Evolutionary conservation across 2,113 vertebrate species (phyloP).

Genomic region (Arizona elegans): DNA sequence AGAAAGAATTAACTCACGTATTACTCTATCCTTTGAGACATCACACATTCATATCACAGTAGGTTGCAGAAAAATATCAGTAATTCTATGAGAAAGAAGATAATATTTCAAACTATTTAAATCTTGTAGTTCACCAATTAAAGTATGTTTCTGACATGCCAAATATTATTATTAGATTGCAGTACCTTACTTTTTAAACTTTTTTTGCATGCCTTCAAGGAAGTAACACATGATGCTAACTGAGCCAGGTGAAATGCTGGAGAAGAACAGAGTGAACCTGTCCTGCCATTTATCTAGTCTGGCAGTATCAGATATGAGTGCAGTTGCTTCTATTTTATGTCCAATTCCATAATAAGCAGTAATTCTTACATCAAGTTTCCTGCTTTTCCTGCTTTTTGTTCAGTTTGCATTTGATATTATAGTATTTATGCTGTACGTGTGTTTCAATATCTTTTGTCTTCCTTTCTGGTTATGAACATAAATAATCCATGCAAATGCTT

Average conservation of each 20-base stretch:
- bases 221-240: constrained; percentile 61
- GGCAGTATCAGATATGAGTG: constrained; percentile 35
- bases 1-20: neutral
- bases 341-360: neutral
- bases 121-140: neutral
- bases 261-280: constrained; percentile 32
- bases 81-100: constrained; percentile 27
- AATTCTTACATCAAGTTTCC: constrained; percentile 6
- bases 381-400: constrained; percentile 16
- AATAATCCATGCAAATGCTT: constrained; percentile 25
- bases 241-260: constrained; percentile 57
- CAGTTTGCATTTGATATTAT: constrained; percentile 40
- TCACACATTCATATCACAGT: constrained; percentile 17
- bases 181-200: constrained; percentile 47
- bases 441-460: constrained; percentile 35
- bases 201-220: constrained; percentile 69
- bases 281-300: constrained; percentile 4
- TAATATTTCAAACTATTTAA: neutral
- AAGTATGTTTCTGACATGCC: constrained; percentile 18
- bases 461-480: constrained; percentile 26
- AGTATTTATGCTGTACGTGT: constrained; percentile 42
- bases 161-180: constrained; percentile 20
- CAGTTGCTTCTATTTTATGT: constrained; percentile 17
- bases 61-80: constrained; percentile 4
- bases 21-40: neutral